phyloP scores from a whole-genome alignment of 2,888 invertebrate species.

The Empis stercorea region DNA sequence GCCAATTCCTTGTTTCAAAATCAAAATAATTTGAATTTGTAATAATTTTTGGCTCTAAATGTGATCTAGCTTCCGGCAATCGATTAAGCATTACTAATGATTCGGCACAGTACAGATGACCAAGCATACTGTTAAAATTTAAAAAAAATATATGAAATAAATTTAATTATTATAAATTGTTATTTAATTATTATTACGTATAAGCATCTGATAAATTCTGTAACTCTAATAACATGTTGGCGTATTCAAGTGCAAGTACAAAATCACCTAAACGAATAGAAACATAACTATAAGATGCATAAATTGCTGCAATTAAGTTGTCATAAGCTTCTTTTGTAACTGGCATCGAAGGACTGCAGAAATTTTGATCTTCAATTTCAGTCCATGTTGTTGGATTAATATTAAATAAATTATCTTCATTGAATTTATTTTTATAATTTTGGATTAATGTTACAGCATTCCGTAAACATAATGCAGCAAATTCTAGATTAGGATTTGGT shows the following conservation, averaged over 20 bases:
- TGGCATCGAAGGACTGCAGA: conserved; percentile 46
- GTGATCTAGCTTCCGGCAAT: conserved; percentile 69
- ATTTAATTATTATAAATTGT: not conserved
- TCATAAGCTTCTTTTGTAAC: conserved; percentile 47
- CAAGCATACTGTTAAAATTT: conserved; percentile 49
- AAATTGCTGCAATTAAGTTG: conserved; percentile 49
- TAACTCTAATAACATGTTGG: conserved; percentile 58
- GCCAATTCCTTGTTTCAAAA: conserved; percentile 39
- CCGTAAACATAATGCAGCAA: conserved; percentile 74
- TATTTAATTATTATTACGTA: conserved; percentile 38
- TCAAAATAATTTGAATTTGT: conserved; percentile 41
- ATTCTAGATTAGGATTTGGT: conserved; percentile 78
- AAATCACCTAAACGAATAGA: conserved; percentile 75
- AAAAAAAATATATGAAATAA: not conserved
- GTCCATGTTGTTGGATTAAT: conserved; percentile 18
- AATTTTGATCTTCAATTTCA: conserved; percentile 38
- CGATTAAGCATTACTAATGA: conserved; percentile 70
- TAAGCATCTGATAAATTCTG: conserved; percentile 59
- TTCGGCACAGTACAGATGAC: conserved; percentile 82
- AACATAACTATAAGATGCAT: conserved; percentile 74
- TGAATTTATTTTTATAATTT: conserved; percentile 13
- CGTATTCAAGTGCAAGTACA: conserved; percentile 62
- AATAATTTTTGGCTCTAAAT: conserved; percentile 58
- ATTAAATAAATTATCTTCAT: not conserved
- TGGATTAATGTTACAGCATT: conserved; percentile 62